A percentile compares a stretch with the other conserved stretches of the same genome.
These are phyloP conservation scores for Acanthurus tractus DNA, from an alignment of 2,797 vertebrate species.

Conservation along the genomic window DNA sequence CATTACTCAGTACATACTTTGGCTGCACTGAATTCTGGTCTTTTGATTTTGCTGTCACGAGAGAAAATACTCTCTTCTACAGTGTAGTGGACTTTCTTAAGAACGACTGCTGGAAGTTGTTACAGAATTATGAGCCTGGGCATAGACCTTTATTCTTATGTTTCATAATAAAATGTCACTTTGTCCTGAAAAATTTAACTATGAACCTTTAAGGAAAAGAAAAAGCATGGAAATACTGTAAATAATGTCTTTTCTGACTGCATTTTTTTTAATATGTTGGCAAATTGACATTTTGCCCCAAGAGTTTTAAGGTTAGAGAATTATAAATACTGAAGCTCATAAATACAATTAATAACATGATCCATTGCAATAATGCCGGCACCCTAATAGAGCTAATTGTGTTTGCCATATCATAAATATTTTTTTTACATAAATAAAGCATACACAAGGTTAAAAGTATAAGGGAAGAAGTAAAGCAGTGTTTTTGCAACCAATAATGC, in stretches of 20 bases:
- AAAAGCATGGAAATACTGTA: neutral
- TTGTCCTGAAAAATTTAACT: neutral
- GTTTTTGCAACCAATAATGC: neutral
- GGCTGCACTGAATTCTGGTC: constrained; percentile 2
- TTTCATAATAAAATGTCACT: neutral
- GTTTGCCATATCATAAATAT: neutral
- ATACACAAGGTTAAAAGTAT: neutral
- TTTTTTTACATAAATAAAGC: too few species aligned
- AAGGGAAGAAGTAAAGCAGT: too few species aligned
- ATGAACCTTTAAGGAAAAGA: neutral
- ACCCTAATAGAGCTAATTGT: neutral
- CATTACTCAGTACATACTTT: neutral
- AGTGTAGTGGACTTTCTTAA: neutral
- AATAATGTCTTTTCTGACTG: neutral
- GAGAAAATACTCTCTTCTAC: neutral
- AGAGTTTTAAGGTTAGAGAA: neutral
- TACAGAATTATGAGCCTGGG: neutral
- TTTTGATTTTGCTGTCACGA: neutral
- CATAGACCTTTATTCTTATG: neutral
- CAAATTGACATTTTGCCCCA: neutral
- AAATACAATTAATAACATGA: neutral
- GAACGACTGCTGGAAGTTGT: neutral
- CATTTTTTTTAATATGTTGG: neutral
- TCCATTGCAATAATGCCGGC: neutral
- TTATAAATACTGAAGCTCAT: neutral